Base-by-base conservation (phyloP, 2,797 vertebrate species). In the Novumbra hubbsi region DNA sequence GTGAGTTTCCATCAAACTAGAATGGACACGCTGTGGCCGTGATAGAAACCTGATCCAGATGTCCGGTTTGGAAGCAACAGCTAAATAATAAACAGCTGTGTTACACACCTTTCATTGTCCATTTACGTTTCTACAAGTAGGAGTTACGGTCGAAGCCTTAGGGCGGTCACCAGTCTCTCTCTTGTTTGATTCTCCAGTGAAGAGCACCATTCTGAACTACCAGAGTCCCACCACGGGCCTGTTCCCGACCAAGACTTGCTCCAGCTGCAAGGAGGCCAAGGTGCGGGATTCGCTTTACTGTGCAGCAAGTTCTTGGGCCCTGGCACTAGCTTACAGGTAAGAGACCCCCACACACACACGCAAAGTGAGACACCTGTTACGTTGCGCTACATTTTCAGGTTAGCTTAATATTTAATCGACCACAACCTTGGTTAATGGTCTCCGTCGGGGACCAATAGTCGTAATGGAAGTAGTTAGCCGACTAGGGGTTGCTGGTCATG, bases 141-240 rank as follows among this genome's bases (percentile, higher is more conserved):
- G 34, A 3, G 34, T 38, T 38, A 38, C 34, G 4, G 34, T 38
- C 5, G 34, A 38, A 38, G 34, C 2, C 34, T 38, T 38, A 7
- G 34, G 34, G 34, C 4, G 4, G 32, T 32, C 32, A 32, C 32
- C 32, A 32, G 32, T 48, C 34, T 27, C 28, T 64, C 41, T 65
- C 24, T 64, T 64, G 1, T 80, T 28, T 84, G n/a, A 67, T 41
- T 64, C 38, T 76, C 48, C 73, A 99, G 98, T 98, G 68, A 99
- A 98, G 85, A 86, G 92, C 38, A 98, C 98, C 0, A 89, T 99
- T 80, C 88, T 99, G 74, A 90, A 95, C 81, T 93, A 95, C 91
- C 97, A 99, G 88, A 98, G 95, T 81, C 96, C 97, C 28, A 97
- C 96, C 21, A 99, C 97, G 0, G 97, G 97, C 64, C 94, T 98